Evolutionary conservation across 2,113 vertebrate species (phyloP), one percentile per base, ranked within the genome.

Genomic region (Pedetes capensis): DNA sequence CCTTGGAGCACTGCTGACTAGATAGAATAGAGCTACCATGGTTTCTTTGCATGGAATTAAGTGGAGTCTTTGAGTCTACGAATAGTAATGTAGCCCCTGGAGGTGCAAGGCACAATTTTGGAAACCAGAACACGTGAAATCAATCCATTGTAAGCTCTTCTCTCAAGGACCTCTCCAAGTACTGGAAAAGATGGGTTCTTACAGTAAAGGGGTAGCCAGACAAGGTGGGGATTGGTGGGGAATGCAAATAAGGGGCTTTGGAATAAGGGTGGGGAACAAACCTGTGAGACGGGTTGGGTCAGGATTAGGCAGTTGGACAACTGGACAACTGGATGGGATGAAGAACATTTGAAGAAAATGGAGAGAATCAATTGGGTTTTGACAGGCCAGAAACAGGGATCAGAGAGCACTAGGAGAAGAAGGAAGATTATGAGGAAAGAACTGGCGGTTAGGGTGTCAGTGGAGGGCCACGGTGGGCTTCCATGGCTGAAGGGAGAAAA

Each of bases 31-130:
- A 92, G 61, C 32, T 49, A 34, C n/a, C 39, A 37, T 71, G 57
- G 5, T 39, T 81, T 74, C 61, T 92, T 68, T 78, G 63, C 78
- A 69, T 84, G 25, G 25, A 63, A 84, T 87, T 89, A 71, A 94
- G 81, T 78, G 39, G 84, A 91, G 47, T 72, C 47, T 79, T 83
- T 76, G 81, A 64, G 22, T 82, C 66, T 66, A 13, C 3, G 61
- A 39, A 51, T 84, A 59, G 39, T 75, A 83, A 84, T 79, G 86
- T 12, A 57, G 47, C 27, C 57, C 81, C 59, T 92, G 8, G 80
- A 63, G 71, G n/a, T 78, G 9, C 11, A 59, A 76, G 55, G 16
- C 16, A 87, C 32, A 90, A 17, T 59, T 81, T 37, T 68, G 85
- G 71, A 68, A 82, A 74, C 44, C n/a, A 39, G 44, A 79, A 61